Percentiles rank a stretch among this genome's conserved stretches.
Conservation (phyloP, 2,888 invertebrate species). For the Pseudococcus jackbeardsleyi region DNA sequence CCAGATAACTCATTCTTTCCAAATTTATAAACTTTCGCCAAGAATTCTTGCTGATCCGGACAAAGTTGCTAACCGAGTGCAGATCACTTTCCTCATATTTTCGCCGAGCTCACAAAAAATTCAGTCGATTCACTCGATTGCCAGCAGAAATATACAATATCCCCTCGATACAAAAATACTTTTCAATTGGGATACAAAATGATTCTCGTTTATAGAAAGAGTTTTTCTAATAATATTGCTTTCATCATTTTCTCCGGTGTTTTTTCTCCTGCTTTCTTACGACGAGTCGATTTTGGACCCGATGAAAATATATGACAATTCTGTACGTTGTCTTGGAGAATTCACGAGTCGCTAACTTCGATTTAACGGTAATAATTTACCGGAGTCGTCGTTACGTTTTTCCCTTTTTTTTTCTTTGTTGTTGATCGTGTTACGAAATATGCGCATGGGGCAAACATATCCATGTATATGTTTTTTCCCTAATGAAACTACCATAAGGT, state of each 20-base stretch:
- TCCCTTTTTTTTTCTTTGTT: neutral
- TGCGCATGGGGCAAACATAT: neutral
- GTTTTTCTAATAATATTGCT: slow-evolving; percentile 1
- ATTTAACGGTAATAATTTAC: neutral
- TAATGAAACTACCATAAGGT: neutral
- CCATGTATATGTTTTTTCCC: neutral
- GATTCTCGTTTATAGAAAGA: neutral
- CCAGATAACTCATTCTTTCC: too few relatives aligned
- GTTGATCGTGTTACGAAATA: neutral
- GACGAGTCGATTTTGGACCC: neutral
- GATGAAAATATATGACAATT: slow-evolving; percentile 5
- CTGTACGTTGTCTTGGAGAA: neutral
- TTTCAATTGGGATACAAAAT: neutral
- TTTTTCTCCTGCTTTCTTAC: neutral
- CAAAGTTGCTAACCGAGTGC: too few relatives aligned
- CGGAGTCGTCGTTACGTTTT: neutral
- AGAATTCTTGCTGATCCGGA: too few relatives aligned
- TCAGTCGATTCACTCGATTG: too few relatives aligned
- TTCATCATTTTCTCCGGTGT: slow-evolving; percentile 15
- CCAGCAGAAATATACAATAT: too few relatives aligned
- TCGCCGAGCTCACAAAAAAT: too few relatives aligned
- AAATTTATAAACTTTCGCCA: too few relatives aligned
- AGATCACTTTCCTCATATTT: too few relatives aligned
- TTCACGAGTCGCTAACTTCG: slow-evolving; percentile 7
- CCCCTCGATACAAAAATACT: neutral